phyloP scores from a whole-genome alignment of 2,888 invertebrate genomes.

The Apodemia zela region DNA sequence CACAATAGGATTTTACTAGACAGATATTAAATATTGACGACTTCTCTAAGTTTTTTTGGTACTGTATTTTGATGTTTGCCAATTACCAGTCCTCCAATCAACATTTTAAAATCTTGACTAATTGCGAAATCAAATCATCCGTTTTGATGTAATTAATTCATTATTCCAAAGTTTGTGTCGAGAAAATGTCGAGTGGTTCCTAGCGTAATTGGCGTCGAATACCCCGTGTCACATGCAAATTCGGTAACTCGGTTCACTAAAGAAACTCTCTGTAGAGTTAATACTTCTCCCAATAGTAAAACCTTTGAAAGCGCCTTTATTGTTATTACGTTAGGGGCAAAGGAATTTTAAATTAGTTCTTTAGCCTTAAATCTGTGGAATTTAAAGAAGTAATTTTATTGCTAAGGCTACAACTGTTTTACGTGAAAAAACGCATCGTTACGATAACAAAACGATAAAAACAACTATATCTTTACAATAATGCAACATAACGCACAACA shows the following conservation, averaged over 20 bases:
- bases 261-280: constrained; percentile 2
- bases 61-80: background rate
- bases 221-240: constrained; percentile 10
- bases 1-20: background rate
- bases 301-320: background rate
- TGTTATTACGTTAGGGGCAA: background rate
- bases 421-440: background rate
- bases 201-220: background rate
- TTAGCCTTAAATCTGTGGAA: background rate
- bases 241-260: background rate
- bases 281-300: background rate
- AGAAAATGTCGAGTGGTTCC: background rate
- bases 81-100: background rate
- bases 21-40: background rate
- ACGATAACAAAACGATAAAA: constrained; percentile 8
- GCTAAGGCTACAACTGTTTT: background rate
- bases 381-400: background rate
- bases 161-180: constrained; percentile 5
- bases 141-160: background rate
- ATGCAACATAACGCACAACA: constrained; percentile 3
- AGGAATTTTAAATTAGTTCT: background rate
- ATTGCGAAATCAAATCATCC: background rate
- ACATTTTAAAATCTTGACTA: background rate
- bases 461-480: constrained; percentile 13
- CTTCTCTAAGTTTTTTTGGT: background rate